Evolutionary conservation across 2,888 invertebrate genomes (phyloP), one percentile per base, ranked within the genome.

Genomic region (Corythucha ciliata): DNA sequence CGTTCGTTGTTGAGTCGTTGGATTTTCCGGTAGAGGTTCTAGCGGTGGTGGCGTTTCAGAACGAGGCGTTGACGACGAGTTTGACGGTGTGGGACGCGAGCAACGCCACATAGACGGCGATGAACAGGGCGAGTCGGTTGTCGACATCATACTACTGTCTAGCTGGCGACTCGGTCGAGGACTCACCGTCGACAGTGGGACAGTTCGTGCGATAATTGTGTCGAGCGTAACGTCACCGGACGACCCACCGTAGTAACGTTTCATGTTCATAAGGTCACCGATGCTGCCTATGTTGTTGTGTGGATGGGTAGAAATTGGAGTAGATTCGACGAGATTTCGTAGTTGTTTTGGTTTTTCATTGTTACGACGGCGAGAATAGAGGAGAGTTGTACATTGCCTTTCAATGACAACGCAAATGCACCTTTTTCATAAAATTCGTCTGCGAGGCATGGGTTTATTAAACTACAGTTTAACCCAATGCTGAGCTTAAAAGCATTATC

Each of bases 191-290:
- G 82, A 81, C 55, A 84, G 62, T 0, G 84, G 84, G 45, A 84
- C 80, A 24, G 80, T 78, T 61, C 78, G 73, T 7, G 83, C 83
- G 34, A 84, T 76, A 59, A 83, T 67, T 41, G 78, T 77, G 61
- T 83, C 83, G 25, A 50, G 27, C 67, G 82, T 81, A 16, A 80
- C 74, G 2, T 82, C 75, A 60, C 81, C 82, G 72, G 78, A 80
- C 55, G 73, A 78, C 63, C 78, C 79, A 32, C 80, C 80, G 55
- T 82, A 82, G 63, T 80, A 83, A 64, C 77, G 78, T 62, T 78
- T 78, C 62, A 76, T 67, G 67, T 85, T 85, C 84, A 85, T 85
- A 61, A 84, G 69, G 66, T 86, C 85, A 2, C 85, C 85, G 40
- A 85, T 82, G 60, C 82, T 82, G 16, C 79, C 80, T 1, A n/a